phyloP scores from a whole-genome alignment of 2,797 vertebrate genomes.

The Chiloscyllium punctatum region DNA sequence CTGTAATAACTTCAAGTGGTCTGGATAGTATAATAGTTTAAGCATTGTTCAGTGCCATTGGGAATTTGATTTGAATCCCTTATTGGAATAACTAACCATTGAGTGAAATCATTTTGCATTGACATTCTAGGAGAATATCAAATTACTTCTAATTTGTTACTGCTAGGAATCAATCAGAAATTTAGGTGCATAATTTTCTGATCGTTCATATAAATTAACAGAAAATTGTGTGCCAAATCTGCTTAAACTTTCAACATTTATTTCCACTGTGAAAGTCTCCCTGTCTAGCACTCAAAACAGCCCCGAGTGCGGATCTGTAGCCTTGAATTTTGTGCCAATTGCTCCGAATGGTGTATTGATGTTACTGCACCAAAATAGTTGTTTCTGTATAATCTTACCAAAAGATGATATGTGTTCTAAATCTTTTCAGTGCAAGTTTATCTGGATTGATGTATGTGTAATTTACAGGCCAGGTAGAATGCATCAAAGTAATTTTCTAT shows the following conservation, averaged over 20 bases:
- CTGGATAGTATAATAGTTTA: neutral
- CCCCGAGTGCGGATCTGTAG: neutral
- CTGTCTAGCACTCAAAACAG: neutral
- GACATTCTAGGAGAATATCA: neutral
- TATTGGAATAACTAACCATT: neutral
- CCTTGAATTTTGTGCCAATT: neutral
- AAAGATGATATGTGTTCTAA: neutral
- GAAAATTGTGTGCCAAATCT: neutral
- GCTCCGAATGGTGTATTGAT: neutral
- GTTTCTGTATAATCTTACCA: neutral
- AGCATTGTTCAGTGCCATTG: neutral
- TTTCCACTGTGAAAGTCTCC: neutral
- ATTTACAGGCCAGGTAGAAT: neutral
- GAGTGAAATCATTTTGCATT: neutral
- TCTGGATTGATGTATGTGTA: neutral
- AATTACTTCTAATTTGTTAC: neutral
- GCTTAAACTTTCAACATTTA: neutral
- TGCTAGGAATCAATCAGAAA: neutral
- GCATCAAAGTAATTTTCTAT: neutral
- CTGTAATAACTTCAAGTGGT: neutral
- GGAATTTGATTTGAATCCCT: neutral
- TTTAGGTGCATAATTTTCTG: neutral
- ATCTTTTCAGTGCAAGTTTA: neutral
- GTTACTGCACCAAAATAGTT: neutral
- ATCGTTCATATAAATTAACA: neutral